Base-by-base conservation (phyloP, 2,888 invertebrate species). In the Tuta absoluta region DNA sequence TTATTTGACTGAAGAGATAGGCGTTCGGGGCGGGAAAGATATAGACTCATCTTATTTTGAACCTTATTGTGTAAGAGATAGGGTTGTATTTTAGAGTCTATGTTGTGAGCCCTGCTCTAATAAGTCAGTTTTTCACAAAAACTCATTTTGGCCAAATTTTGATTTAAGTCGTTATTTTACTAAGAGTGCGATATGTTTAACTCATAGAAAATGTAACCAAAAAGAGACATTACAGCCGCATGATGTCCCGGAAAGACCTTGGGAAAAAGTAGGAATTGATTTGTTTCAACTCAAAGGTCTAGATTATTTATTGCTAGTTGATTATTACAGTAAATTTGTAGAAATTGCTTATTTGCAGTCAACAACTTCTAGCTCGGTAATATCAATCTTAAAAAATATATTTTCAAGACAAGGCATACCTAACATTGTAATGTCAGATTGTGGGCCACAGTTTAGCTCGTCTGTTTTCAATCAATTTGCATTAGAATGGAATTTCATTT, bases 341-440 rank as follows among this genome's bases (percentile, higher is more conserved):
- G 57, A 57, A 57, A 37, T 57, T 10, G 10, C 19, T 10, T 10
- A 37, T 2, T 37, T 57, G 2, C 37, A 21, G 21, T 10, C 51
- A 51, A 17, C 41, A 28, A 63, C 63, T 33, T 65, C 63, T 24
- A 19, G 19, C 56, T n/a, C 53, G 10, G 57, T 63, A 12, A 63
- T 63, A n/a, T 60, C 41, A 12, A 41, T 33, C 4, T 63, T 63
- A 45, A 65, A 69, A 63, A 58, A 62, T 12, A 63, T 65, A 12
- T 69, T 69, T 51, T 23, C 61, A 11, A 57, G 64, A 4, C 57
- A 64, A 41, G 67, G 67, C 3, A 65, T 67, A 37, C 66, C 68
- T 11, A 28, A 62, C 11, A 38, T 38, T 11, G 37, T 67, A 17
- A 49, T 63, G 33, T 59, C 65, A 11, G 69, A 69, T 17, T 53